Base-by-base conservation (phyloP, 2,888 invertebrate species). In the Dusona sp. region DNA sequence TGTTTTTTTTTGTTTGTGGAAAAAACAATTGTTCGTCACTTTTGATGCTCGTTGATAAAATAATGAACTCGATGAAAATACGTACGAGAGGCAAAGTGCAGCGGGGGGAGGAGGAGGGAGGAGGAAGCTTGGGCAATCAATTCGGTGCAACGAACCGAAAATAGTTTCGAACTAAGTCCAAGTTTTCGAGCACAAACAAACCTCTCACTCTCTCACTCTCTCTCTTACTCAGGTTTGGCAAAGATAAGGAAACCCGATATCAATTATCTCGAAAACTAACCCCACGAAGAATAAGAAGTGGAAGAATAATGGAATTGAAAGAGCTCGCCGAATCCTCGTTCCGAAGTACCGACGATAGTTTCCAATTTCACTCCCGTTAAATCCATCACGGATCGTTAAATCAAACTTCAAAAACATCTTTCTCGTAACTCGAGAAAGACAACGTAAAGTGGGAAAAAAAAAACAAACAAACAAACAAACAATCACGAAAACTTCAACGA, bases 321-420 rank as follows among this genome's bases (percentile, higher is more conserved):
- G 80, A 78, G 75, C 75, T 79, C 79, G 54, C 36, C 38, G 65
- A 80, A 19, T 61, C 74, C 85, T 88, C 80, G 45, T 74, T 86
- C 77, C 81, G 87, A 78, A 67, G 78, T 57, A 54, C 54, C 80
- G 68, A 67, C 85, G 78, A 80, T 82, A 85, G 78, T 82, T 82
- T 85, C 82, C 85, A 85, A 79, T 85, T 85, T 82, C 85, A 85
- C 85, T 85, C 82, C 74, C 81, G 67, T 48, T 85, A 72, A 77
- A 54, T 77, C 77, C 81, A 78, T 78, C 78, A 38, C 73, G 67
- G 73, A 38, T 73, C 78, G 82, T 85, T 70, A 25, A 74, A 79
- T 82, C 48, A 72, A 85, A 85, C 82, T 78, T 70, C 8, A 25
- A 68, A 73, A 82, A 85, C 85, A 85, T 85, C 51, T 82, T 70